Conservation (phyloP, 1,140 invertebrate genomes). For the Drosophila lini region DNA sequence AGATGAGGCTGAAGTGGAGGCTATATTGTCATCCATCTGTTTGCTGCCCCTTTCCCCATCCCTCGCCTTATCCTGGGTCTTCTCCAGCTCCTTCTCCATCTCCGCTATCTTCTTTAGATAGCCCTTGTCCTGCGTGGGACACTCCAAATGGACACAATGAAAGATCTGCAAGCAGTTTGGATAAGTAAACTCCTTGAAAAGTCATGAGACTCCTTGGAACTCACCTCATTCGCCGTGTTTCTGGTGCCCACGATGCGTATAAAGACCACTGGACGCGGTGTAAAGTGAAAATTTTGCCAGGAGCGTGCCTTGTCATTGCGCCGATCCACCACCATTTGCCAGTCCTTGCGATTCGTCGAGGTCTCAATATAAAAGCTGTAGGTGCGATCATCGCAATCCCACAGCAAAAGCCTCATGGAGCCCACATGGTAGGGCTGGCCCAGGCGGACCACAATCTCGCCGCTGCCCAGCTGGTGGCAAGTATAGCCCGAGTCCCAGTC, state of each 20-base stretch:
- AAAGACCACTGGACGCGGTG: slow-evolving; percentile 94
- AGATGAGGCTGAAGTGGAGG: slow-evolving; percentile 50
- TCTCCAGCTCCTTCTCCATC: slow-evolving; percentile 23
- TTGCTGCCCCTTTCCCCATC: neutral
- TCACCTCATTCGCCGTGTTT: slow-evolving; percentile 98
- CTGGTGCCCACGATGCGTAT: slow-evolving; percentile 97
- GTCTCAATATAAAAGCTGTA: slow-evolving; percentile 99
- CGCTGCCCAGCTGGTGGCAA: slow-evolving; percentile 98
- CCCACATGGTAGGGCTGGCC: slow-evolving; percentile 97
- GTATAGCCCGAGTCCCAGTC: slow-evolving; percentile 99
- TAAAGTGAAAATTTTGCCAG: slow-evolving; percentile 96
- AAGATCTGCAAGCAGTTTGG: slow-evolving; percentile 90
- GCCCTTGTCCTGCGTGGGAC: slow-evolving; percentile 88
- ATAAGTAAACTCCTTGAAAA: neutral
- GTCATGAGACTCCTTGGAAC: rapidly evolving
- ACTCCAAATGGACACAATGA: slow-evolving; percentile 99
- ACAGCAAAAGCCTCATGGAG: slow-evolving; percentile 95
- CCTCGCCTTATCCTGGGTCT: slow-evolving; percentile 15
- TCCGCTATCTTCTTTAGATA: slow-evolving; percentile 64
- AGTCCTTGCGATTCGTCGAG: slow-evolving; percentile 95
- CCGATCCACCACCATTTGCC: slow-evolving; percentile 93
- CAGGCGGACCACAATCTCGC: slow-evolving; percentile 96
- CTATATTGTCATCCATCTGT: slow-evolving; percentile 37
- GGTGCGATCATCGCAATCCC: slow-evolving; percentile 98
- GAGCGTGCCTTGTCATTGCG: slow-evolving; percentile 86